A percentile compares a stretch with the other conserved stretches of the same genome.
Conservation (phyloP, 2,797 vertebrate species). For the Amphiprion clarkii region DNA sequence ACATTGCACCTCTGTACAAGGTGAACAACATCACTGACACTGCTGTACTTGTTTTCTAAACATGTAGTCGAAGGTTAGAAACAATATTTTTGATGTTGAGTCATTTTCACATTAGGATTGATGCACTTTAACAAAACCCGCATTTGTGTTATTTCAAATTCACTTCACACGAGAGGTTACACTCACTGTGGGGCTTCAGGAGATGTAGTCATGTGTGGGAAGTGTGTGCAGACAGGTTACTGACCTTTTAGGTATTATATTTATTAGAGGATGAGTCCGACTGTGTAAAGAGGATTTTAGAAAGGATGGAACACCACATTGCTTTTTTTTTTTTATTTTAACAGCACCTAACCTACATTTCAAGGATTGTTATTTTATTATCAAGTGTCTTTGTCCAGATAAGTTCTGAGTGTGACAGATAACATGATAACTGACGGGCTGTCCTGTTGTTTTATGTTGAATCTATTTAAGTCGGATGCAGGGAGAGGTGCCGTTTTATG, state of each 20-base stretch:
- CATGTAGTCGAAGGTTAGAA: conserved; percentile 28
- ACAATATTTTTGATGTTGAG: conserved; percentile 30
- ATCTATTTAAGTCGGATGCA: conserved; percentile 63
- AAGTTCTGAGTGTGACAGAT: conserved; percentile 10
- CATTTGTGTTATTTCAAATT: conserved; percentile 51
- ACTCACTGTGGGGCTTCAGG: conserved; percentile 32
- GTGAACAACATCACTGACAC: conserved; percentile 4
- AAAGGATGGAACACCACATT: conserved; percentile 38
- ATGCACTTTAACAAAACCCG: conserved; percentile 75
- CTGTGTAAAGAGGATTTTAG: conserved; percentile 38
- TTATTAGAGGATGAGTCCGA: conserved; percentile 69
- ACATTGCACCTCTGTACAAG: conserved; percentile 7
- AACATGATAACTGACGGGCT: conserved; percentile 22
- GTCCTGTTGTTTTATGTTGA: conserved; percentile 54
- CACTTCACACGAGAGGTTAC: conserved; percentile 41
- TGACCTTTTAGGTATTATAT: conserved; percentile 75
- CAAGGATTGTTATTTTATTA: conserved; percentile 48
- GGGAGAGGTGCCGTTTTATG: conserved; percentile 36
- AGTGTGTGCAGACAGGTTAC: conserved; percentile 59
- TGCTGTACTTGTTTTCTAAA: conserved; percentile 30
- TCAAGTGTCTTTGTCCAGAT: conserved; percentile 19
- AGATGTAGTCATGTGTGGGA: conserved; percentile 38
- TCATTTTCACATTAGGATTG: conserved; percentile 58
- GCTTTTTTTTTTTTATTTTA: conserved; percentile 29
- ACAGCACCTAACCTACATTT: conserved; percentile 39